Evolutionary conservation across 2,888 invertebrate genomes (phyloP).

Genomic region (Bedellia somnulentella): DNA sequence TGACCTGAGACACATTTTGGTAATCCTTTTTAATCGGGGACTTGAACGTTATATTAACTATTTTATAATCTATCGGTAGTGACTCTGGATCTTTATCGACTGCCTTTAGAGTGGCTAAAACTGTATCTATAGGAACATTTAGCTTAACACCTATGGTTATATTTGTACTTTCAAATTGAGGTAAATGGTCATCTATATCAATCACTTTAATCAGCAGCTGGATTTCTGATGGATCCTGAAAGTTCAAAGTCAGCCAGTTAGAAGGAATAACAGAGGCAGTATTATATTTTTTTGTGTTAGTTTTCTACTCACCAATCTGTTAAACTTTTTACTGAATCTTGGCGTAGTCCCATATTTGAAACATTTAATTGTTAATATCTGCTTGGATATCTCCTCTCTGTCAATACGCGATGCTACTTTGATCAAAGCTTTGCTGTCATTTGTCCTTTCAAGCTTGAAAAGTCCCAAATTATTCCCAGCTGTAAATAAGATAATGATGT

Average conservation of each 20-base stretch:
- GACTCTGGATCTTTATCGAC: conserved; percentile 70
- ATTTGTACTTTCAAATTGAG: conserved; percentile 64
- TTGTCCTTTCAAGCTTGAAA: conserved; percentile 64
- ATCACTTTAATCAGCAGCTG: conserved; percentile 65
- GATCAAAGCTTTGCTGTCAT: conserved; percentile 66
- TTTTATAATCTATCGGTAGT: conserved; percentile 63
- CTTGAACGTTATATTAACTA: conserved; percentile 62
- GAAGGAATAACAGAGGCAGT: not conserved
- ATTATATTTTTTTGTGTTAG: not conserved
- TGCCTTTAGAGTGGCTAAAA: conserved; percentile 68
- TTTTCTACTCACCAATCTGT: conserved; percentile 49
- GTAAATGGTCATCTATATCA: conserved; percentile 77
- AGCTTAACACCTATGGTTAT: conserved; percentile 72
- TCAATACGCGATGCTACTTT: conserved; percentile 65
- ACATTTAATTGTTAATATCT: conserved; percentile 69
- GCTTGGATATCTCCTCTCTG: conserved; percentile 60
- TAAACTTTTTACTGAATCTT: conserved; percentile 57
- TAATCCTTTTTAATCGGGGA: conserved; percentile 44
- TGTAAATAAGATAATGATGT: conserved; percentile 1
- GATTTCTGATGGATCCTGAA: conserved; percentile 69
- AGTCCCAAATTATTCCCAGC: conserved; percentile 71
- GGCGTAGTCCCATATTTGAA: conserved; percentile 58
- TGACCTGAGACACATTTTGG: conserved; percentile 48
- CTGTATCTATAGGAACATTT: conserved; percentile 73
- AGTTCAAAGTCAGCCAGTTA: no score